Percentiles rank a stretch among this genome's conserved stretches.
phyloP scores from a whole-genome alignment of 2,113 vertebrate species.

The Atlantisia rogersi region DNA sequence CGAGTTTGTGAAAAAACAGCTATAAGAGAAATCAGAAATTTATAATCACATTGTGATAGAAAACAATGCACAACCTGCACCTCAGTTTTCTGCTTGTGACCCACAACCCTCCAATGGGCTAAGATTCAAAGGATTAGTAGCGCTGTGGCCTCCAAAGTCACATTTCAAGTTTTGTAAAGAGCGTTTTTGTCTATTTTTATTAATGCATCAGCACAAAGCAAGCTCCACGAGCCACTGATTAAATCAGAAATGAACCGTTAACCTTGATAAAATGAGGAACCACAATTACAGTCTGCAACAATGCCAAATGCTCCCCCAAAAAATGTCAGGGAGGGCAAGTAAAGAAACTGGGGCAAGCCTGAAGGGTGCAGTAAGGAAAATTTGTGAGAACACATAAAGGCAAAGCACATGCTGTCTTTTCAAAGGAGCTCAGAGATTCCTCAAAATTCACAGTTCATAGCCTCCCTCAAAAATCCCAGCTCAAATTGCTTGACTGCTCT shows the following conservation, averaged over 20 bases:
- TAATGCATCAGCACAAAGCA: neutral
- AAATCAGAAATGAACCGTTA: neutral
- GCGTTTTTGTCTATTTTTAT: neutral
- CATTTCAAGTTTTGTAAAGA: neutral
- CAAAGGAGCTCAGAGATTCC: neutral
- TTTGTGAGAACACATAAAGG: neutral
- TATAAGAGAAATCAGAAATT: neutral
- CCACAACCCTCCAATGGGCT: neutral
- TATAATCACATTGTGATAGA: neutral
- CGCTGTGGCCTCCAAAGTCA: neutral
- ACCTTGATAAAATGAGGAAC: neutral
- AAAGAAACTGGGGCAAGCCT: neutral
- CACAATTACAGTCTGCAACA: neutral
- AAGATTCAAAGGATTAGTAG: neutral
- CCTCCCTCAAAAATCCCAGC: neutral
- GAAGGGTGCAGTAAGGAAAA: neutral
- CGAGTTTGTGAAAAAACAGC: neutral
- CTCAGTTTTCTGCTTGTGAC: neutral
- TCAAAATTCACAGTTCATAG: neutral
- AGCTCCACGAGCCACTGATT: neutral
- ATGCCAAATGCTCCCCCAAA: fast-evolving
- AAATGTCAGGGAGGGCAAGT: neutral
- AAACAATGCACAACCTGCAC: neutral
- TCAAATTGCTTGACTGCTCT: neutral
- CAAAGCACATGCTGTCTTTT: neutral